Base-by-base conservation (phyloP, 2,113 vertebrate species). In the Axis porcinus region DNA sequence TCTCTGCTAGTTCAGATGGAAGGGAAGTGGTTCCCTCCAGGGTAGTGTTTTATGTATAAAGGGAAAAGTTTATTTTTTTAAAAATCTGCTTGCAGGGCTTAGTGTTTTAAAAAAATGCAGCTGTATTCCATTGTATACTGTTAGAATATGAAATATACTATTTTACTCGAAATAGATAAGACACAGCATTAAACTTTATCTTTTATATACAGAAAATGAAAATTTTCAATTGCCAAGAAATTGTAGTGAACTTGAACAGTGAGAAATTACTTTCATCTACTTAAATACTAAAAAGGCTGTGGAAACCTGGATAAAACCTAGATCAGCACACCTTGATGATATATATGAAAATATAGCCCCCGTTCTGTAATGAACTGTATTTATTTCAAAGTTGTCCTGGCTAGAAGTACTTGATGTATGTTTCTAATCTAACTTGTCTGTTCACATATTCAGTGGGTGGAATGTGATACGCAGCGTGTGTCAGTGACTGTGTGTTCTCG, bases 401-500 rank as follows among this genome's bases (percentile, higher is more conserved):
- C 28, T 76, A 23, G 28, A 86, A 36, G 25, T 70, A 40, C 21
- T 78, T 89, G 64, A 43, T 16, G 27, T 40, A 43, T 54, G 64
- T 64, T 40, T 81, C 21, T 83, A 62, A 50, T 23, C 55, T 28
- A 54, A 7, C 16, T 58, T 92, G 15, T 76, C 28, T 70, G 54
- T 74, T 64, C 82, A 33, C 28, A 52, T 62, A 60, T 52, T 74
- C 78, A 70, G 81, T 57, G n/a, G 83, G 21, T 47, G 45, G 90
- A 50, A 85, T 43, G 15, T 58, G 40, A 33, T 86, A n/a, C 9
- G 19, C 74, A 54, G 54, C 5, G 14, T 14, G 0, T 89, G 60
- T 79, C 47, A 33, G 3, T 84, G 19, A 95, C 47, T 89, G 1
- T 95, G 25, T 97, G 67, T 97, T 98, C 93, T 98, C 62, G 16